Base-by-base conservation (phyloP, 2,113 vertebrate genomes). In the Cariama cristata region DNA sequence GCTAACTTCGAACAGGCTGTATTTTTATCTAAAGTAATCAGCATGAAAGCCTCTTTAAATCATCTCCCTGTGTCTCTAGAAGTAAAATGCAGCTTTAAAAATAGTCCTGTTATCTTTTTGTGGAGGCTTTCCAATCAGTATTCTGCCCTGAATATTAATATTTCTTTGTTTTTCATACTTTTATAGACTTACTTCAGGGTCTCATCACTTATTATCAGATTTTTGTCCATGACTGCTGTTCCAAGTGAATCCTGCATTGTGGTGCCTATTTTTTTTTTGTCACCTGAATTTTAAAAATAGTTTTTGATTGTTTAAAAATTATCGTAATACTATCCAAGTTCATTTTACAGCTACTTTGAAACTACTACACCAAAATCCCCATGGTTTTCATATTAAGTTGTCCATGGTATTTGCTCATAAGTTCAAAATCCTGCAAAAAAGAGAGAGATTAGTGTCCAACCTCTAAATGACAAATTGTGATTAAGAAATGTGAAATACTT, bases 21-120 rank as follows among this genome's bases (percentile, higher is more conserved):
- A 91, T 98, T 98, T 98, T 98, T 96, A 95, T 97, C 95, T 95
- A 86, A 94, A 92, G 64, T 97, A 97, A 98, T 98, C 96, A 97
- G 63, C 86, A 95, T 96, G 79, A 97, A 97, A 96, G 94, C 83
- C 94, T 96, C 88, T 95, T 97, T 95, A 95, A 94, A 93, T 95
- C 88, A 80, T 96, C 82, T 97, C 96, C 19, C 68, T 96, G 11
- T 94, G 88, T 87, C 77, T 90, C 69, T 71, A 80, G 94, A 96
- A 97, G 90, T 97, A 98, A 97, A 98, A 97, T 83, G 62, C 76
- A 92, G 62, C 76, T 97, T 94, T 97, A 97, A 97, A 98, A 98
- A 97, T 98, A 97, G 81, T 93, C 50, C 68, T 85, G 71, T 97
- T 98, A 97, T 97, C 97, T 97, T 94, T 96, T 59, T 32, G 40